Evolutionary conservation across 2,888 invertebrate genomes (phyloP), one percentile per base, ranked within the genome.

Genomic region (Drosophila peninsularis): DNA sequence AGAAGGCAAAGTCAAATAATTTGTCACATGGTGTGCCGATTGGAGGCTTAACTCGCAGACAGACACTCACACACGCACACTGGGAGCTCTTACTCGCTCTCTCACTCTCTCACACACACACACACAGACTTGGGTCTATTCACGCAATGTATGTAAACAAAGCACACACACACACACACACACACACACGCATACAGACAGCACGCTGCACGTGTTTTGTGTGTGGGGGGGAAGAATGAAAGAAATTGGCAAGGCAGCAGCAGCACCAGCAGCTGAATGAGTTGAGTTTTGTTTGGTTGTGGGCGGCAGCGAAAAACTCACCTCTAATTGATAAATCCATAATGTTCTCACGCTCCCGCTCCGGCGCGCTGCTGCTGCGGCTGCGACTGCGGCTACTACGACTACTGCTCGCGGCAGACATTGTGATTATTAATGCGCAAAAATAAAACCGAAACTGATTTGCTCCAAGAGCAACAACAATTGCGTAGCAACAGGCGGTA

Each of bases 261-360:
- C 11, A 54, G 54, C 57, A 62, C 49, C 55, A 62, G 56, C 39
- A 50, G 21, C 49, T 62, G 54, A 67, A 71, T 71, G 85, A 71
- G 69, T 64, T 71, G 57, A 53, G 53, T 56, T 66, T 41, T 11
- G n/a, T n/a, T 13, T 27, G 24, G 7, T 36, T 21, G 49, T 24
- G 7, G 61, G 41, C 27, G 41, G 9, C 24, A 24, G 7, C 27
- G 27, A 30, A 55, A 57, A 55, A 84, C 91, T 82, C 75, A 90
- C 90, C 90, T 90, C 79, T 89, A 57, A 90, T 83, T 71, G 90
- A 90, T 77, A 90, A 90, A 84, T 90, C 91, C 86, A 90, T 90
- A 66, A 90, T 90, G 58, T 77, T 88, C 65, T 78, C 86, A 68
- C 60, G 71, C 57, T 56, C 69, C 72, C 58, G 65, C 34, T 54